A percentile compares a stretch with the other conserved stretches of the same genome.
phyloP scores from a whole-genome alignment of 2,797 vertebrate genomes.

The Tolypeutes matacus region DNA sequence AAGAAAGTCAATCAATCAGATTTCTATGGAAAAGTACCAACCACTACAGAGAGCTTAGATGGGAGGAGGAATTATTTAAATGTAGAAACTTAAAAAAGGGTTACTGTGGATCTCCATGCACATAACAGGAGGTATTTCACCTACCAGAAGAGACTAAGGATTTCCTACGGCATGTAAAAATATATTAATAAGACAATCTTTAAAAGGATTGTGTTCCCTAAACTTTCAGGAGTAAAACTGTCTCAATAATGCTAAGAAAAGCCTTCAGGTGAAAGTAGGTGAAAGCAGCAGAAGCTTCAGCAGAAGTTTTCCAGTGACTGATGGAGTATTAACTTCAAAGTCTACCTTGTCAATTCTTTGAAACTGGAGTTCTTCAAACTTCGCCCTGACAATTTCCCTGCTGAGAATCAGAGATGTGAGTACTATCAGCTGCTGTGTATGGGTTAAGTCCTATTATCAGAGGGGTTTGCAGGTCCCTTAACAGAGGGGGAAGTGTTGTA shows the following conservation, averaged over 20 bases:
- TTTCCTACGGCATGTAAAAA: constrained; percentile 46
- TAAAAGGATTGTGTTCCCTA: constrained; percentile 42
- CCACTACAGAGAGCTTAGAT: constrained; percentile 23
- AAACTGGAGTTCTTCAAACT: constrained; percentile 32
- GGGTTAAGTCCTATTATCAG: not conserved
- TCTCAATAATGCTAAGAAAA: constrained; percentile 58
- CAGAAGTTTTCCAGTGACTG: constrained; percentile 56
- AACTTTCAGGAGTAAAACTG: constrained; percentile 18
- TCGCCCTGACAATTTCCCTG: constrained; percentile 1
- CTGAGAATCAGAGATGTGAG: constrained; percentile 8
- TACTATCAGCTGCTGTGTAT: not conserved
- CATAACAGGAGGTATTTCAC: constrained; percentile 36
- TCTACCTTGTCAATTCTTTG: constrained; percentile 37
- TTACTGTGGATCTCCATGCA: constrained; percentile 43
- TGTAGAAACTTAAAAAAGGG: constrained; percentile 56
- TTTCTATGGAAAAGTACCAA: constrained; percentile 72
- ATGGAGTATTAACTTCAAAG: not conserved
- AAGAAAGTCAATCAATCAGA: constrained; percentile 60
- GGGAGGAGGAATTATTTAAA: constrained; percentile 72
- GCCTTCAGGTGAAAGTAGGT: constrained; percentile 14
- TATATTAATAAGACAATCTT: constrained; percentile 42
- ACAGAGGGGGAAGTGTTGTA: not conserved
- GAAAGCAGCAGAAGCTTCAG: constrained; percentile 31
- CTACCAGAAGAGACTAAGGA: constrained; percentile 7
- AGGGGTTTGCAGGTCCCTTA: not conserved